Base-by-base conservation (phyloP, 2,113 vertebrate genomes). In the Zeus faber region DNA sequence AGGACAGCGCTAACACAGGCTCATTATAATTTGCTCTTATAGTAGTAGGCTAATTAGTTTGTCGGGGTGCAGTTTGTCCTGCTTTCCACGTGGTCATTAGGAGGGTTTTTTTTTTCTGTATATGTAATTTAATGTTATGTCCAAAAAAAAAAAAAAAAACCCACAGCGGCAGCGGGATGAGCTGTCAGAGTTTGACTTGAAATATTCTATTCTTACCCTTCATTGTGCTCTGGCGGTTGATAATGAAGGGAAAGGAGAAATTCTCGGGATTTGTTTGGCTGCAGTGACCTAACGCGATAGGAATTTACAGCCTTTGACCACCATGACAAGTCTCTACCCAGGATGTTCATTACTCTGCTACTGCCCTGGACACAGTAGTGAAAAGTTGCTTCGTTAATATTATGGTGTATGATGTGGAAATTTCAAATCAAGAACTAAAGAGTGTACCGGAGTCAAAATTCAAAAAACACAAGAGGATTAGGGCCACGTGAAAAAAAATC, bases 21-120 rank as follows among this genome's bases (percentile, higher is more conserved):
- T 87, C 79, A 73, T 84, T 85, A 82, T 77, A 71, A 83, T 86
- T 77, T 80, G 67, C 79, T 84, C 67, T 76, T 75, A 76, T 68
- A 80, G 69, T 76, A 52, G 45, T 57, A 51, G 64, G 74, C 76
- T 88, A 85, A 89, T 89, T 88, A 85, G 68, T 68, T 78, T 73
- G 82, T 84, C 74, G 71, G 54, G 66, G 63, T 74, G 78, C 64
- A 81, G 72, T 62, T 64, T 77, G 79, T 77, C 67, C 58, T 59
- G 62, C 58, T 35, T 70, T 65, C 66, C 35, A 56, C 72, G 59
- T 62, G 72, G 83, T 74, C 83, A 80, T 79, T 77, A 77, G 58
- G 13, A 37, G 13, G 33, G 37, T 58, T 79, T 54, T 46, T 55
- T 44, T 57, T 51, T 35, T n/a, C 58, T 54, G 59, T 77, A 40